A percentile compares a stretch with the other conserved stretches of the same genome.
These are phyloP conservation scores for Pinna nobilis DNA, from an alignment of 1,140 invertebrate genomes.

Conservation along the genomic window DNA sequence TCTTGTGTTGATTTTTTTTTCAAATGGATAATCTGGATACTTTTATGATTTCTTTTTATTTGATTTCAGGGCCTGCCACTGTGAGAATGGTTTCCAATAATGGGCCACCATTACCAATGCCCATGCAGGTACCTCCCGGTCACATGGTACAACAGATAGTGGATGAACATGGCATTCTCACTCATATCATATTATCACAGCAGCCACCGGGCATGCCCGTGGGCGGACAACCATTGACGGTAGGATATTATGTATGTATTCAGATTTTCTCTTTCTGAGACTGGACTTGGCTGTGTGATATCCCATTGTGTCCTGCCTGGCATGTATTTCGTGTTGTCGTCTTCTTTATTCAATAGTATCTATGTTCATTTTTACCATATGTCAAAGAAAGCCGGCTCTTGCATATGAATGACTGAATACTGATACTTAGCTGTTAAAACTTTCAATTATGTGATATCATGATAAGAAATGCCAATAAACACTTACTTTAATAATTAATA, in stretches of 20 bases:
- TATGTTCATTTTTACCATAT: too few species aligned
- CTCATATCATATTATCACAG: conserved; percentile 88
- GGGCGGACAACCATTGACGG: conserved; percentile 64
- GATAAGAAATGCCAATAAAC: too few species aligned
- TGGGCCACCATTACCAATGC: conserved; percentile 86
- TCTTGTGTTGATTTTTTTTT: too few species aligned
- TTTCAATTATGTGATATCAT: too few species aligned
- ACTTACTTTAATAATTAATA: too few species aligned
- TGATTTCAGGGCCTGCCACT: conserved; percentile 81
- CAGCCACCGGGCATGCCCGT: conserved; percentile 76
- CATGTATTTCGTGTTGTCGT: not conserved
- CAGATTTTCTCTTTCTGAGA: conserved; percentile 23
- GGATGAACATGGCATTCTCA: conserved; percentile 88
- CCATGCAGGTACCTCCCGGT: conserved; percentile 91
- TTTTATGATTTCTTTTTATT: conserved; percentile 28
- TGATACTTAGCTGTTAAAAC: too few species aligned
- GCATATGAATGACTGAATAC: too few species aligned
- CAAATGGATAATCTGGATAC: too few species aligned
- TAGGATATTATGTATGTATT: conserved; percentile 69
- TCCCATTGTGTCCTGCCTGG: conserved; percentile 20
- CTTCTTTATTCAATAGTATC: too few species aligned
- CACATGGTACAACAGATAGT: conserved; percentile 92
- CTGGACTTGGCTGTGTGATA: not conserved
- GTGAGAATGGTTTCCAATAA: conserved; percentile 90
- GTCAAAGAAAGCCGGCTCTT: too few species aligned